phyloP scores from a whole-genome alignment of 2,797 vertebrate genomes.

The Leuciscus waleckii region DNA sequence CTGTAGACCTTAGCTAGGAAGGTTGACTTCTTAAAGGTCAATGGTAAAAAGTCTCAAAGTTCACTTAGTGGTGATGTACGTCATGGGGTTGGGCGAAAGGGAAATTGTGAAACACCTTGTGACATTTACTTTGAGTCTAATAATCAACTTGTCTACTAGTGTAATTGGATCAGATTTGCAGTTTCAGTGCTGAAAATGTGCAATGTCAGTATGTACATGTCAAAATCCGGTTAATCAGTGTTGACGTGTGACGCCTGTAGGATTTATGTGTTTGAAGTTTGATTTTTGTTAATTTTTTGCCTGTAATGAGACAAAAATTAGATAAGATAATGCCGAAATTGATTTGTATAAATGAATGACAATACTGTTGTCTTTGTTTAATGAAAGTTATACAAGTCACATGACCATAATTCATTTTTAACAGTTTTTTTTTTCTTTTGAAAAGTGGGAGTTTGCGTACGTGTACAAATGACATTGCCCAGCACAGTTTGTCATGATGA shows the following conservation, averaged over 20 bases:
- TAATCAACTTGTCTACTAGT: slow-evolving; percentile 9
- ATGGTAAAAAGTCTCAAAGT: not conserved
- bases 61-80: slow-evolving; percentile 21
- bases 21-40: not conserved
- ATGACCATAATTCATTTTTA: not conserved
- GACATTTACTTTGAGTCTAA: slow-evolving; percentile 36
- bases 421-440: not conserved
- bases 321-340: not conserved
- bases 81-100: slow-evolving; percentile 22
- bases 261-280: not conserved
- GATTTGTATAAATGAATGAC: not conserved
- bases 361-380: not conserved
- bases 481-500: not conserved
- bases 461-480: not conserved
- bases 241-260: not conserved
- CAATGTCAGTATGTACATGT: not conserved
- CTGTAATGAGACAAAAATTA: not conserved
- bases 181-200: not conserved
- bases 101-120: slow-evolving; percentile 40
- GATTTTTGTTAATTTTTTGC: not conserved
- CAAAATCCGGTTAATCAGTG: not conserved
- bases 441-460: not conserved
- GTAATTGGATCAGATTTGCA: not conserved
- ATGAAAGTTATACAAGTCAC: not conserved
- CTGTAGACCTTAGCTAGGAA: slow-evolving; percentile 30